phyloP scores from a whole-genome alignment of 1,140 invertebrate species.

The Oreohelix idahoensis region DNA sequence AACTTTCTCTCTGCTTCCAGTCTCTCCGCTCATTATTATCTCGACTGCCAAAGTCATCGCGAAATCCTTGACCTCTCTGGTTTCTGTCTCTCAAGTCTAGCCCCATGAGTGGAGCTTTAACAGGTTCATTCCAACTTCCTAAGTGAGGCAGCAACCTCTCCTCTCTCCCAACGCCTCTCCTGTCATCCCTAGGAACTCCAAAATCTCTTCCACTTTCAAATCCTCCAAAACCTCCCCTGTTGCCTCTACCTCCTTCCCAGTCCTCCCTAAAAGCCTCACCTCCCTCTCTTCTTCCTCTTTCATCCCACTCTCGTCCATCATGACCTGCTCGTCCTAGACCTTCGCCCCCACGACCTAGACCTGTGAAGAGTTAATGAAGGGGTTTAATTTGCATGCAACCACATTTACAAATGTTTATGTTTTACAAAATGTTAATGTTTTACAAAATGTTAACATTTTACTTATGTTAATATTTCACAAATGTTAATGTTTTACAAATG shows the following conservation, averaged over 20 bases:
- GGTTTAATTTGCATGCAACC: too few species aligned
- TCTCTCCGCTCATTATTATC: conserved; percentile 2
- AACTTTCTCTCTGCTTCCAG: conserved; percentile 19
- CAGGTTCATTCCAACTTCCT: not conserved
- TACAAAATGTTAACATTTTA: too few species aligned
- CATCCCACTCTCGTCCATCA: not conserved
- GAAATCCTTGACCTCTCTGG: conserved; percentile 6
- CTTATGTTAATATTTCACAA: too few species aligned
- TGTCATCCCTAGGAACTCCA: conserved; percentile 12
- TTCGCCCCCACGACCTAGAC: not conserved
- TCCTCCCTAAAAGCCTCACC: conserved; percentile 15
- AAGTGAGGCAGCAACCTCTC: conserved; percentile 21
- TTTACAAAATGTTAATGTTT: too few species aligned
- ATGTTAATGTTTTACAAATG: too few species aligned
- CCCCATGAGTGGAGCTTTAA: not conserved
- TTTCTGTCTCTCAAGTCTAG: not conserved
- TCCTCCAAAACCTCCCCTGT: not conserved
- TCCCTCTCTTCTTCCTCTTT: conserved; percentile 26
- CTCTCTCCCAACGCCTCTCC: not conserved
- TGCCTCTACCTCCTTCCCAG: conserved; percentile 2
- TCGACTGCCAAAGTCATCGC: not conserved
- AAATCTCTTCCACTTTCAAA: conserved; percentile 20
- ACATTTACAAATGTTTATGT: too few species aligned
- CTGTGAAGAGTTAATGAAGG: not conserved
- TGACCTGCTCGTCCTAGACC: not conserved